Evolutionary conservation across 2,797 vertebrate species (phyloP), one percentile per base, ranked within the genome.

Genomic region (Xenentodon cancila): DNA sequence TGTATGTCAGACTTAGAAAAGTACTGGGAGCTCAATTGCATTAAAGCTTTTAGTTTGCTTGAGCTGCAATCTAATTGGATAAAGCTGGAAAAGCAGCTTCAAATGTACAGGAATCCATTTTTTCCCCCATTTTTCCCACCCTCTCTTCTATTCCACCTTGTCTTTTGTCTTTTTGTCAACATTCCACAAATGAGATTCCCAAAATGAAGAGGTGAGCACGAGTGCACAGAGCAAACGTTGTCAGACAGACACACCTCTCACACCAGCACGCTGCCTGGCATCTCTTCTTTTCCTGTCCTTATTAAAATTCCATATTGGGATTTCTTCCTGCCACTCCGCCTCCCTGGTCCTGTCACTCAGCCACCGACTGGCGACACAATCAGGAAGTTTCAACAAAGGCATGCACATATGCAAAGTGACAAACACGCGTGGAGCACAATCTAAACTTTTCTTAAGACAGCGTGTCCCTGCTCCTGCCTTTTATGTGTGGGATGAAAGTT

Each of bases 61-160:
- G 84, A 80, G 85, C 89, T 90, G 77, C 89, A 89, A 88, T 89
- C 88, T 93, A 93, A 92, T 92, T 92, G 91, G 91, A 91, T 91
- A 90, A 91, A 92, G 88, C 87, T 84, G 81, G 75, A 89, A 91
- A 91, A 92, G 86, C 88, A 85, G 90, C 86, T 91, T 90, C 85
- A 84, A 84, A 71, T 78, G 78, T 69, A 71, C 67, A 65, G 51
- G 59, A 86, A 89, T 81, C 67, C 65, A 44, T 78, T 74, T 81
- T 71, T 73, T 48, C 7, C 17, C 9, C 9, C 9, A 1, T 4
- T 25, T 4, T 9, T 11, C 34, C 32, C 37, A 45, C 53, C 18
- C 58, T 62, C 1, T 80, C 78, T 84, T 83, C 81, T 58, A 11
- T 73, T 59, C 77, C 66, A 60, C 49, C 71, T 68, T 50, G 20